Base-by-base conservation (phyloP, 2,888 invertebrate species). In the Gymnoscelis rufifasciata region DNA sequence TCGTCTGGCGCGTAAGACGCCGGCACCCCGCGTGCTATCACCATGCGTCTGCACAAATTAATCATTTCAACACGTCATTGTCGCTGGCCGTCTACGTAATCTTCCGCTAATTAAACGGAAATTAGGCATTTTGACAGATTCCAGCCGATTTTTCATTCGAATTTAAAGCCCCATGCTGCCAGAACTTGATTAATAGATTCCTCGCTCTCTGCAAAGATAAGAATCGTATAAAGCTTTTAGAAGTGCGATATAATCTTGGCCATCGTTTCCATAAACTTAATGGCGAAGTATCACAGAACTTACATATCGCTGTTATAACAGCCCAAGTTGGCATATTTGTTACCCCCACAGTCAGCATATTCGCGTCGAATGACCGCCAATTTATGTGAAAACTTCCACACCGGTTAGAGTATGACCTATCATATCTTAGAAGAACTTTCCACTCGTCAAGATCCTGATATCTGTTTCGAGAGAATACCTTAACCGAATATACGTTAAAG, bases 231-330 rank as follows among this genome's bases (percentile, higher is more conserved):
- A 84, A 84, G 81, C 84, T 86, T 77, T 83, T 82, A 77, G 79
- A 83, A 83, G 83, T 83, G 82, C 82, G 84, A 86, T 86, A 79
- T 86, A 86, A 87, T 87, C 84, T 83, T 77, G 70, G 66, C 75
- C 72, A 74, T 79, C 83, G 83, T 84, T 86, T 82, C 83, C 87
- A 87, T 86, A 87, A 87, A 88, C 80, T 86, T 87, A 87, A 88
- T 80, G 76, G 87, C 78, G 76, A 84, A 86, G 84, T 87, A 86
- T 86, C 83, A 86, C 80, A 79, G 83, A 88, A 87, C 78, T 86
- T 84, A 87, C 86, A 87, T 86, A 88, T 83, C 83, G 83, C 81
- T 77, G 84, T 86, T 88, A 86, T 88, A 88, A 86, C 86, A 83
- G 79, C 83, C 83, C 66, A 87, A 87, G 74, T 88, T 87, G 84